Conservation (phyloP, 2,888 invertebrate species). For the Leptopilina syphax region DNA sequence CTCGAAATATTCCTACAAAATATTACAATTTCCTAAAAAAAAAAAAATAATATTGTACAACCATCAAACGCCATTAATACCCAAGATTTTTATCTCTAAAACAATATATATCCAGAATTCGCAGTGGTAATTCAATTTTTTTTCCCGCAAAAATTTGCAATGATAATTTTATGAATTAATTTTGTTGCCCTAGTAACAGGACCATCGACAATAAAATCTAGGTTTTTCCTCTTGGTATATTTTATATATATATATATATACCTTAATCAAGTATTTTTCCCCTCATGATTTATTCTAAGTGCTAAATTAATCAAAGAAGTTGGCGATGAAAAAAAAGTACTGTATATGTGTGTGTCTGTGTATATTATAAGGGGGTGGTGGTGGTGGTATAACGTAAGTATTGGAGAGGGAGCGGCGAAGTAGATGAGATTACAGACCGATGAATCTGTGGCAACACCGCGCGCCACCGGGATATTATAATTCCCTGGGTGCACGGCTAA, state of each 20-base stretch:
- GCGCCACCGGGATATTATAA: slow-evolving; percentile 67
- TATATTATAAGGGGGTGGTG: background rate
- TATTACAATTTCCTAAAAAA: too few species aligned
- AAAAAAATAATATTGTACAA: too few species aligned
- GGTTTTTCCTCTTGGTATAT: background rate
- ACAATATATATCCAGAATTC: too few species aligned
- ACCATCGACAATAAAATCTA: slow-evolving; percentile 22
- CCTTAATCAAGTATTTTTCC: slow-evolving; percentile 32
- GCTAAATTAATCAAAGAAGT: slow-evolving; percentile 39
- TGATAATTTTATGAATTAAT: too few species aligned
- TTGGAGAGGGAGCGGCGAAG: slow-evolving; percentile 40
- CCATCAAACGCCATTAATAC: too few species aligned
- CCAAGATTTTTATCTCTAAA: too few species aligned
- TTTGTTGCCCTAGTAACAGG: slow-evolving; percentile 4
- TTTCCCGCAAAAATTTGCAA: too few species aligned
- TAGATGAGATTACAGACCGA: slow-evolving; percentile 52
- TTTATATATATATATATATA: background rate
- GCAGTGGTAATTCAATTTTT: too few species aligned
- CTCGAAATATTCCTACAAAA: too few species aligned
- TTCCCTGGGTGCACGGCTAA: slow-evolving; percentile 71
- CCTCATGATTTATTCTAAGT: slow-evolving; percentile 28
- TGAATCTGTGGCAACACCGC: slow-evolving; percentile 58
- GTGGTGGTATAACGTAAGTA: background rate
- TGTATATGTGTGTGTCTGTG: too few species aligned
- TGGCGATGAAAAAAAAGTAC: slow-evolving; percentile 21